Evolutionary conservation across 2,113 vertebrate species (phyloP).

Genomic region (Cichladusa arquata): DNA sequence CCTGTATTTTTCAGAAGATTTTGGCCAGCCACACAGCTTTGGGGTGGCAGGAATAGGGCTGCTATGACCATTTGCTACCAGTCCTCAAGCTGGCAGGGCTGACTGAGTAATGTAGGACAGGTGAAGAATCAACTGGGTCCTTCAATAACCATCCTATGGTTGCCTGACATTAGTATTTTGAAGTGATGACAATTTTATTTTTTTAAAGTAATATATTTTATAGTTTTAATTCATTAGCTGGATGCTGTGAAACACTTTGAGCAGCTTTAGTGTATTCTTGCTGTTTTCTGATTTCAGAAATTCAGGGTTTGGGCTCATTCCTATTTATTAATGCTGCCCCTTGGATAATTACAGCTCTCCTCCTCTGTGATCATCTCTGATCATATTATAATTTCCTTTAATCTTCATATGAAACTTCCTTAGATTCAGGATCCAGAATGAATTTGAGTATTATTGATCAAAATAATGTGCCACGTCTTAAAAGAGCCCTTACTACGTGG

Average conservation of each 20-base stretch:
- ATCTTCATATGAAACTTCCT: conserved; percentile 22
- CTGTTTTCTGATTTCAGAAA: not conserved
- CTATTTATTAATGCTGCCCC: conserved; percentile 22
- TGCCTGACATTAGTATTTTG: not conserved
- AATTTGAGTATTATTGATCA: conserved; percentile 53
- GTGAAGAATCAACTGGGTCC: not conserved
- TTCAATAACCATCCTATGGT: not conserved
- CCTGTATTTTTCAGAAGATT: not conserved
- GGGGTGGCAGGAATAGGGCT: not conserved
- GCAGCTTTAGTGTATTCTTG: not conserved
- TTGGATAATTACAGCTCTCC: conserved; percentile 24
- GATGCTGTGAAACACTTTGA: not conserved
- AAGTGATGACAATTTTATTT: not conserved
- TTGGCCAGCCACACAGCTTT: not conserved
- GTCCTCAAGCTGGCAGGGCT: not conserved
- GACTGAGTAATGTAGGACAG: not conserved
- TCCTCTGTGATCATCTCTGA: not conserved
- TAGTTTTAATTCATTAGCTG: not conserved
- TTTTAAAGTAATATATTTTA: not conserved
- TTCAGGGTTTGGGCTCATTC: not conserved
- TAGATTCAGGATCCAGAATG: conserved; percentile 19
- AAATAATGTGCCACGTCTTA: conserved; percentile 40
- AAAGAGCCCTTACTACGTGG: conserved; percentile 11
- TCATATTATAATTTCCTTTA: conserved; percentile 40
- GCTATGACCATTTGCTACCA: not conserved